Base-by-base conservation (phyloP, 2,113 vertebrate genomes). In the Hyla sarda region DNA sequence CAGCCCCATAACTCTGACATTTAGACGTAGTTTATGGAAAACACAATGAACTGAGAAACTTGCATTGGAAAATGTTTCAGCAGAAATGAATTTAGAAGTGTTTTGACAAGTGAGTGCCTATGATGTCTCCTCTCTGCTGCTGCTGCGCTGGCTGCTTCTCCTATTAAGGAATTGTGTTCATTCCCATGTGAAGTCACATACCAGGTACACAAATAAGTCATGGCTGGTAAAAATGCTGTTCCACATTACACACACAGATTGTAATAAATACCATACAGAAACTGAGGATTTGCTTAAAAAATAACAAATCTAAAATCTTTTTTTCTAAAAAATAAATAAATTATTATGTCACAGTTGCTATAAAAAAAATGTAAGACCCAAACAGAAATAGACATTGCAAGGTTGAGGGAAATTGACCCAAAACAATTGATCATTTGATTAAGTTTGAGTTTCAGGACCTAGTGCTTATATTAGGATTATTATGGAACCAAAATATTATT, bases 91-190 rank as follows among this genome's bases (percentile, higher is more conserved):
- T 79, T 81, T 82, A 62, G 78, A 86, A 87, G 85, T 87, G 85
- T 87, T 87, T 87, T 87, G 78, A 82, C 85, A 87, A 87, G 85
- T 25, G 25, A 87, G 34, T 62, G 67, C 85, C 85, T 86, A 79
- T 86, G 84, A 86, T 86, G 84, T 86, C 84, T 85, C 77, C 77
- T 72, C 77, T 60, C 77, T 79, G 60, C 60, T 67, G 12, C 47
- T 65, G 71, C 82, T 16, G 75, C 47, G 54, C 83, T 13, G 34
- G 12, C 74, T 86, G 69, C 77, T 73, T 87, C 77, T 87, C 85
- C 85, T 87, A 87, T 87, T 87, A 87, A 82, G 85, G 85, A 82
- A 82, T 87, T 87, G 77, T 87, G 78, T 54, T 72, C 77, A 62
- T 87, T 87, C 85, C 60, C 77, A 82, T 82, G 85, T 47, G 52